A percentile compares a stretch with the other conserved stretches of the same genome.
These are phyloP conservation scores for Pangasius macronema DNA, from an alignment of 2,797 vertebrate species.

Conservation along the genomic window DNA sequence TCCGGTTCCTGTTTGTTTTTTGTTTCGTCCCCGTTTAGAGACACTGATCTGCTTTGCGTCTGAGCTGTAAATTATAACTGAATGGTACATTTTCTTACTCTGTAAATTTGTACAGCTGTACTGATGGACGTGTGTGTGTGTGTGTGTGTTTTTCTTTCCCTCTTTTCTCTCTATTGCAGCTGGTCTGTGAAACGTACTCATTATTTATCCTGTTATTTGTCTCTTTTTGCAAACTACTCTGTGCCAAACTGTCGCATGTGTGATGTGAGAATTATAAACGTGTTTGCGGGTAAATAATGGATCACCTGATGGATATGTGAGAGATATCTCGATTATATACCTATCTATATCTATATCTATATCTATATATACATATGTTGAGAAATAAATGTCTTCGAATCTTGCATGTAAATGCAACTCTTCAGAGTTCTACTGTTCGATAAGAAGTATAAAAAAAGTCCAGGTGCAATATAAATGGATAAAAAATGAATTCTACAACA, in stretches of 20 bases:
- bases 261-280: not conserved
- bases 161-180: slow-evolving; percentile 29
- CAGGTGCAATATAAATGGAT: not conserved
- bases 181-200: slow-evolving; percentile 43
- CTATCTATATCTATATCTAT: no score
- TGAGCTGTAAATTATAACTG: not conserved
- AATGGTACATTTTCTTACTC: slow-evolving; percentile 22
- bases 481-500: not conserved
- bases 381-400: not conserved
- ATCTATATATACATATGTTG: not conserved
- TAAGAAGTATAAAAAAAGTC: not conserved
- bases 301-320: not conserved
- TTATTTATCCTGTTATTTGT: not conserved
- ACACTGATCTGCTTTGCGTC: not conserved
- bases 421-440: slow-evolving; percentile 28
- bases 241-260: slow-evolving; percentile 48
- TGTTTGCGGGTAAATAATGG: not conserved
- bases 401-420: not conserved
- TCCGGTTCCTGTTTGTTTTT: not conserved
- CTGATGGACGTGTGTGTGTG: not conserved
- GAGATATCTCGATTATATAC: not conserved
- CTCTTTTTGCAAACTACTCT: not conserved
- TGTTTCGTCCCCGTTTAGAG: not conserved
- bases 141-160: not conserved
- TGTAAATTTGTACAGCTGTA: slow-evolving; percentile 13